Evolutionary conservation across 1,140 invertebrate species (phyloP), one percentile per base, ranked within the genome.

Genomic region (Matsumurasca onukii): DNA sequence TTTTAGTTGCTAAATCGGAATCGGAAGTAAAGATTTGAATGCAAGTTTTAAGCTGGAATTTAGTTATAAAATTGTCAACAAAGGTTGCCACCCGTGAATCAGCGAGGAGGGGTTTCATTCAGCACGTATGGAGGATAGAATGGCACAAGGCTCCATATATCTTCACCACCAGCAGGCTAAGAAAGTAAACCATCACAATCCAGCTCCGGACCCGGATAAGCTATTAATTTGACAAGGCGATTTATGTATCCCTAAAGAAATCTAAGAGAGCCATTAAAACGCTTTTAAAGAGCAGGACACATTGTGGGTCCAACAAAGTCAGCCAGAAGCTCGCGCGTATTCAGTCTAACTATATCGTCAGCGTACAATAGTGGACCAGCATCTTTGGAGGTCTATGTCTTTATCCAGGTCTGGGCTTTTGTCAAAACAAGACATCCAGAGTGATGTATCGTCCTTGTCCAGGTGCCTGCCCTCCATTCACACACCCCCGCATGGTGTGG

Each of bases 391-490:
- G 62, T 65, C 62, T 63, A 25, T 45, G 61, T 63, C 61, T 63
- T 63, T 63, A 63, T 63, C 61, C 61, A 24, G 17, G 2, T 59
- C 24, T 9, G 31, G 25, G 62, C 12, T 31, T 65, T 65, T 65
- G 62, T 65, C 62, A 65, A 39, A 65, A 65, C 62, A 65, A 65
- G 62, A 65, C 62, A 65, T 65, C 62, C 62, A 45, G 62, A 45
- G 62, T 65, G 62, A 65, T 65, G 62, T 31, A 65, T 59, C n/a
- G 62, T 25, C 61, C 27, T 15, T 27, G 15, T 20, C 61, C 62
- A 65, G 62, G 31, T 65, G 62, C 55, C 15, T 59, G 24, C 25
- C 24, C 22, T 5, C 55, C 22, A 27, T 59, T 29, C 22, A 27
- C 49, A 17, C 34, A 39, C 5, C 34, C 34, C 34, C 34, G 5